A percentile compares a stretch with the other conserved stretches of the same genome.
These are phyloP conservation scores for Hermodice carunculata DNA, from an alignment of 2,888 invertebrate genomes.

Conservation along the genomic window DNA sequence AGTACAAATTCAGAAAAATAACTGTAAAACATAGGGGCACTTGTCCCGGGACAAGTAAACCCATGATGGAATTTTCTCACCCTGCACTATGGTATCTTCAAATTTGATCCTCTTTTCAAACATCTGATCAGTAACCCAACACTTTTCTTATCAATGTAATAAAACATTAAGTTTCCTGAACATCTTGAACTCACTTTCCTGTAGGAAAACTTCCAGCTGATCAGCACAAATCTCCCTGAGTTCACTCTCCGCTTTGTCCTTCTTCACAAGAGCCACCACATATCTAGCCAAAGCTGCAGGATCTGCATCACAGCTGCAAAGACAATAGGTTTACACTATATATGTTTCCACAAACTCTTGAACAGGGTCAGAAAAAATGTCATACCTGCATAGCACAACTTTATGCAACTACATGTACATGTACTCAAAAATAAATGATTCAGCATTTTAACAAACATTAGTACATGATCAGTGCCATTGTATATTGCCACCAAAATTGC, in stretches of 20 bases:
- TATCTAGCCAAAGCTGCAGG: conserved; percentile 96
- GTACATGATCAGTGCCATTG: too few relatives aligned
- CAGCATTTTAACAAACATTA: too few relatives aligned
- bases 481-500: too few relatives aligned
- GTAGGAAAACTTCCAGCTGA: conserved; percentile 95
- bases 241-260: conserved; percentile 91
- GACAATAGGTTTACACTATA: neutral
- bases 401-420: too few relatives aligned
- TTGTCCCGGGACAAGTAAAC: too few relatives aligned
- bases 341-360: too few relatives aligned
- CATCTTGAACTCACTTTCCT: conserved; percentile 77
- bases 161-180: too few relatives aligned
- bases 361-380: too few relatives aligned
- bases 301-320: conserved; percentile 93
- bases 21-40: conserved; percentile 55
- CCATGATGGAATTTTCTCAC: too few relatives aligned
- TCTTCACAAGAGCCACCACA: conserved; percentile 95
- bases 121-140: neutral
- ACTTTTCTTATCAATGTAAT: too few relatives aligned
- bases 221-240: conserved; percentile 91
- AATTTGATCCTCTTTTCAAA: neutral
- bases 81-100: neutral
- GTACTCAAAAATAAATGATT: neutral
- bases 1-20: neutral
- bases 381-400: too few relatives aligned